A percentile compares a stretch with the other conserved stretches of the same genome.
Conservation (phyloP, 2,113 vertebrate genomes). For the Romanogobio albipinnatus region DNA sequence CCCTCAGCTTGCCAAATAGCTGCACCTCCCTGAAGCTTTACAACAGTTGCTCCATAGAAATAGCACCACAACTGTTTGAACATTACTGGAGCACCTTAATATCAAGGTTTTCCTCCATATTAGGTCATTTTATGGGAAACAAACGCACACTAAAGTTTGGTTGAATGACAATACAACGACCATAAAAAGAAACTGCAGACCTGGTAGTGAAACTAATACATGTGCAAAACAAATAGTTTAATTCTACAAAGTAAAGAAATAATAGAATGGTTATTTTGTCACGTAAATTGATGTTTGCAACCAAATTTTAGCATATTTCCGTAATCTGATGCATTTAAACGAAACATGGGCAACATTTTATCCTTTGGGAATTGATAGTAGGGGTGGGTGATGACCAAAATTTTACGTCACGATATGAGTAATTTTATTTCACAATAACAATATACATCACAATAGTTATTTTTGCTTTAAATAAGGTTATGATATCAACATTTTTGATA, state of each 20-base stretch:
- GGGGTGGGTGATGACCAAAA: too few species aligned
- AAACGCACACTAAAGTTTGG: not conserved
- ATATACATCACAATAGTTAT: too few species aligned
- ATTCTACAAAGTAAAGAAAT: not conserved
- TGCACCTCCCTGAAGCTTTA: conserved; percentile 27
- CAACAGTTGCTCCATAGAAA: conserved; percentile 11
- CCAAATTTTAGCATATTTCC: not conserved
- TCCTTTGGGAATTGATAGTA: not conserved
- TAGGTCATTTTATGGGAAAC: not conserved
- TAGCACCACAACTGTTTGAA: conserved; percentile 3
- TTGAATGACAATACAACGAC: not conserved
- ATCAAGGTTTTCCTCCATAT: conserved; percentile 9
- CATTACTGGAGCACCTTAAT: not conserved
- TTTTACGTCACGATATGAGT: too few species aligned
- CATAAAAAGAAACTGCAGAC: not conserved
- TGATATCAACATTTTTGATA: too few species aligned
- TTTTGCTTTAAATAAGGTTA: too few species aligned
- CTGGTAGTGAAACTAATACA: not conserved
- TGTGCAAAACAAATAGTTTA: not conserved
- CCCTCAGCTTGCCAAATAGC: conserved; percentile 25
- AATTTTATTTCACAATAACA: too few species aligned
- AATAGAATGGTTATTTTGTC: not conserved
- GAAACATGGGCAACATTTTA: not conserved
- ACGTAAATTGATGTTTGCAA: not conserved
- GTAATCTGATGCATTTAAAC: not conserved